A percentile compares a stretch with the other conserved stretches of the same genome.
These are phyloP conservation scores for Sanderia malayensis DNA, from an alignment of 30 jellyfish, hydroid and myxozoan species.

Conservation along the genomic window DNA sequence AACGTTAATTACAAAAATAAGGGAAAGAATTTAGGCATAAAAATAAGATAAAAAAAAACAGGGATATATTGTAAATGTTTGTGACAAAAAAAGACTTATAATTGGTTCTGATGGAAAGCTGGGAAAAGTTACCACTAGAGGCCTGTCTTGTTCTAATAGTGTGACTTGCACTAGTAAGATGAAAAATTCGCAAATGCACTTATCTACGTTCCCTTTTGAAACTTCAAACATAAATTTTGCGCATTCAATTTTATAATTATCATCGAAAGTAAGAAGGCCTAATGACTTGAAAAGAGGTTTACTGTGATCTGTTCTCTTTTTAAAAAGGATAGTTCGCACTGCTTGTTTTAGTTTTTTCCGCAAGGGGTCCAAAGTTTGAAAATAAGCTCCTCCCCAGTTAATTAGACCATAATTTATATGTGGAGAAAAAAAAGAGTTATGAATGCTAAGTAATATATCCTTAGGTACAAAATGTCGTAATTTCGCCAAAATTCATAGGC, in stretches of 20 bases:
- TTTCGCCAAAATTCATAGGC: slow-evolving; percentile 2
- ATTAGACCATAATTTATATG: too few relatives aligned
- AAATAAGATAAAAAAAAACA: not conserved
- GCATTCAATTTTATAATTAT: too few relatives aligned
- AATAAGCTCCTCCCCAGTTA: slow-evolving; percentile 15
- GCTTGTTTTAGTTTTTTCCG: slow-evolving; percentile 1
- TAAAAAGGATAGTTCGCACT: not conserved
- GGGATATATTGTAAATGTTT: not conserved
- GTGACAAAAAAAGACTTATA: not conserved
- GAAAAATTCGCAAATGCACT: not conserved
- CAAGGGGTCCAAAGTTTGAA: not conserved
- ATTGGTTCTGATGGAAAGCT: slow-evolving; percentile 10
- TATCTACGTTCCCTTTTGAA: slow-evolving; percentile 8
- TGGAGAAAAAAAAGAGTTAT: not conserved
- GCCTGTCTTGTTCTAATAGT: slow-evolving; percentile 3
- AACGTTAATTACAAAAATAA: not conserved
- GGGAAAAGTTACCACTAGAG: not conserved
- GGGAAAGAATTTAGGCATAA: not conserved
- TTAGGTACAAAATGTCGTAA: slow-evolving; percentile 13
- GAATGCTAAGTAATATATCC: not conserved
- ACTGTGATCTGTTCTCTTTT: slow-evolving; percentile 8
- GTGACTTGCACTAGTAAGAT: slow-evolving; percentile 12
- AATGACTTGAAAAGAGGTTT: slow-evolving; percentile 4
- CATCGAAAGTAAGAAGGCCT: not conserved
- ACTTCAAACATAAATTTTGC: too few relatives aligned